Percentiles rank a stretch among this genome's conserved stretches.
These are phyloP conservation scores for Mylabris sibirica DNA, from an alignment of 2,888 invertebrate genomes.

Conservation along the genomic window DNA sequence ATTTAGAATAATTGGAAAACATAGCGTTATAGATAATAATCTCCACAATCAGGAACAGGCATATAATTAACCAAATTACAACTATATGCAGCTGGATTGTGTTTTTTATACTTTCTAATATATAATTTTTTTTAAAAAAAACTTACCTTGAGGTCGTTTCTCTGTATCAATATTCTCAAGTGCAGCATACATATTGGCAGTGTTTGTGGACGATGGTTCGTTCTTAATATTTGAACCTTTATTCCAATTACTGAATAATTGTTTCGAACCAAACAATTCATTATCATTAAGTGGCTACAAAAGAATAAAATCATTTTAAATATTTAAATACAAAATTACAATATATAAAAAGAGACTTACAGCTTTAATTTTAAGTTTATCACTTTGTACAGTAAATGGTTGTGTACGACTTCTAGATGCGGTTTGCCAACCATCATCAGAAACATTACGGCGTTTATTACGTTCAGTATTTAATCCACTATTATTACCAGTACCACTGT, in stretches of 20 bases:
- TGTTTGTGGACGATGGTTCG: constrained; percentile 48
- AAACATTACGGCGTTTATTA: constrained; percentile 46
- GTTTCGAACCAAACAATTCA: constrained; percentile 61
- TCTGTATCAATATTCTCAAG: constrained; percentile 61
- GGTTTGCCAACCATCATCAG: constrained; percentile 57
- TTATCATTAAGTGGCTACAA: constrained; percentile 60
- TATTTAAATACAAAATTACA: not conserved
- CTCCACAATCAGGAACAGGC: constrained; percentile 5
- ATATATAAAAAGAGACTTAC: constrained; percentile 55
- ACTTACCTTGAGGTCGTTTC: constrained; percentile 45
- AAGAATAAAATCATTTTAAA: constrained; percentile 10
- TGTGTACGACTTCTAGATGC: constrained; percentile 47
- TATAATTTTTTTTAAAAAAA: not conserved
- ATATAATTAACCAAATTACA: not conserved
- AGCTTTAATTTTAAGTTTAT: constrained; percentile 63
- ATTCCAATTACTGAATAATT: constrained; percentile 57
- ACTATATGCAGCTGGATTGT: constrained; percentile 14
- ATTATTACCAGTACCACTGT: not conserved
- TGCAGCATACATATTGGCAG: constrained; percentile 63
- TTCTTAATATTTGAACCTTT: constrained; percentile 56
- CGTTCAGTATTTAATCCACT: not conserved
- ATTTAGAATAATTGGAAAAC: not conserved
- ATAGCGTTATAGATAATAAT: constrained; percentile 16
- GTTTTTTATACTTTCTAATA: not conserved
- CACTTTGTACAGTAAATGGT: constrained; percentile 61